These are phyloP conservation scores for Acipenser ruthenus DNA, from an alignment of 2,797 vertebrate species.

Conservation along the genomic window DNA sequence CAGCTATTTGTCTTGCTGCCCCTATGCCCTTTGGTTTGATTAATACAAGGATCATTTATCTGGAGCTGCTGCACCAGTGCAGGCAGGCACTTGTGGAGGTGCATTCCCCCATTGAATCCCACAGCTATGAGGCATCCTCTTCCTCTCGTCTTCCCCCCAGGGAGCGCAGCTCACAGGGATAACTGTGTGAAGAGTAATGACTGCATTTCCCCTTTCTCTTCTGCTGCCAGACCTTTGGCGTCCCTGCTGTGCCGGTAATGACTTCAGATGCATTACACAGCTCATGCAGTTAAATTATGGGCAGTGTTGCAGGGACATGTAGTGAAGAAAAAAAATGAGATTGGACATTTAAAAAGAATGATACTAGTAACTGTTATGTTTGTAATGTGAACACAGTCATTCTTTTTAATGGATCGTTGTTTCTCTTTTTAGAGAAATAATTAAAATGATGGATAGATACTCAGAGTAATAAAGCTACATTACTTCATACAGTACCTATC, in stretches of 20 bases:
- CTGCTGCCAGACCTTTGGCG: conserved; percentile 4
- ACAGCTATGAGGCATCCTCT: not conserved
- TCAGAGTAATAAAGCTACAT: too few species aligned
- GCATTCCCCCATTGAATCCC: conserved; percentile 13
- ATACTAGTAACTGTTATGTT: too few species aligned
- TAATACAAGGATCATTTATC: conserved; percentile 29
- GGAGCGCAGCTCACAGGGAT: not conserved
- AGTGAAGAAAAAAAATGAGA: too few species aligned
- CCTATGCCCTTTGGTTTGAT: conserved; percentile 34
- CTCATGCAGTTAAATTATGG: not conserved
- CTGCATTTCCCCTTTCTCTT: conserved; percentile 1
- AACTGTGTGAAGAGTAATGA: not conserved
- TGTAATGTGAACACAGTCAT: too few species aligned
- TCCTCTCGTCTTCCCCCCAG: not conserved
- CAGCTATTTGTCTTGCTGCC: conserved; percentile 37
- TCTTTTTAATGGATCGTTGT: too few species aligned
- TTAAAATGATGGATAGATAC: too few species aligned
- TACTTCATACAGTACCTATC: too few species aligned
- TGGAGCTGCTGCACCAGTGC: conserved; percentile 18
- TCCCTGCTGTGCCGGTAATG: not conserved
- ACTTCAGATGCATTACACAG: not conserved
- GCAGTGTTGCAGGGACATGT: too few species aligned
- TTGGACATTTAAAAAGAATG: too few species aligned
- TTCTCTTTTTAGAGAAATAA: too few species aligned
- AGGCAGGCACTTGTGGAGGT: conserved; percentile 23